Percentiles rank a stretch among this genome's conserved stretches.
Conservation (phyloP, 30 jellyfish, hydroid and myxozoan genomes). For the Rhopilema esculentum region DNA sequence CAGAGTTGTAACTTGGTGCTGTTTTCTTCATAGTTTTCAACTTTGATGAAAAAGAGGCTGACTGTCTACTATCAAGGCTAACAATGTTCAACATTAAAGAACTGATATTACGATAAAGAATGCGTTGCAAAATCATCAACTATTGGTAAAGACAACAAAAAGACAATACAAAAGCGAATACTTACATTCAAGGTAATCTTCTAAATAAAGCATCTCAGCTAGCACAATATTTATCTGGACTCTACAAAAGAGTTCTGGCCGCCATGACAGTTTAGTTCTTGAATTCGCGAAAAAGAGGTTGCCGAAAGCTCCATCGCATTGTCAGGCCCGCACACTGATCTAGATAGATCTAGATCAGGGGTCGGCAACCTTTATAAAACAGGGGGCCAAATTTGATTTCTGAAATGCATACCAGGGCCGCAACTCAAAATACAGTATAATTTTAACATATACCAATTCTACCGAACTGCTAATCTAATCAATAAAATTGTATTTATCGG, state of each 20-base stretch:
- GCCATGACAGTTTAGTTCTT: constrained; percentile 46
- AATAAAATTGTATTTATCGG: too few species aligned
- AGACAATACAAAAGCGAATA: neutral
- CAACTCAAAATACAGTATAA: too few species aligned
- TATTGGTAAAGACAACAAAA: neutral
- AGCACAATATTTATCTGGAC: neutral
- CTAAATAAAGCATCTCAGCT: constrained; percentile 82
- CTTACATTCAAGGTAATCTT: constrained; percentile 88
- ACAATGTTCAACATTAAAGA: neutral
- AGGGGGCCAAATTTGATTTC: too few species aligned
- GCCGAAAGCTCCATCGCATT: neutral
- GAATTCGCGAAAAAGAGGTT: neutral
- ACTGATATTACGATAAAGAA: too few species aligned
- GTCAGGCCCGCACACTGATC: too few species aligned
- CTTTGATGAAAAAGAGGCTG: neutral
- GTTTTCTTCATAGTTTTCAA: too few species aligned
- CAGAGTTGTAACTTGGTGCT: neutral
- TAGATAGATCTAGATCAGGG: too few species aligned
- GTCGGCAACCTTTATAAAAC: too few species aligned
- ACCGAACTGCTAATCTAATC: too few species aligned
- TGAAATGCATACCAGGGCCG: too few species aligned
- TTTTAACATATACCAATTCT: too few species aligned
- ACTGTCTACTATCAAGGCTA: neutral
- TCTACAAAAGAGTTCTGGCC: constrained; percentile 22
- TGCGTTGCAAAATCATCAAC: neutral